Base-by-base conservation (phyloP, 2,888 invertebrate genomes). In the Teleogryllus oceanicus region DNA sequence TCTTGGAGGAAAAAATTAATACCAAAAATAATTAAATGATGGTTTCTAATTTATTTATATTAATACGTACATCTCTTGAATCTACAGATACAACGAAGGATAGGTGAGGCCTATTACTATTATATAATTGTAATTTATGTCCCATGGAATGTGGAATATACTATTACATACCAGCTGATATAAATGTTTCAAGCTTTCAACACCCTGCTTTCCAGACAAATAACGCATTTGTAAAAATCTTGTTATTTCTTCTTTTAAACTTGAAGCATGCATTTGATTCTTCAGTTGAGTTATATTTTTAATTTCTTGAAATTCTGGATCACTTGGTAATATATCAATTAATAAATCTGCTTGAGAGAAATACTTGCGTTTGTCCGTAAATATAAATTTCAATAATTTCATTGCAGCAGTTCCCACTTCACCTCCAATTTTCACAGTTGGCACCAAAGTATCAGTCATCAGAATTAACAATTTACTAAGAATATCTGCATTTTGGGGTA, bases 401-500 rank as follows among this genome's bases (percentile, higher is more conserved):
- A 62, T 18, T 18, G 62, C 13, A 62, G n/a, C n/a, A n/a, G 62
- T 18, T 4, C 62, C 62, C 13, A 62, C n/a, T n/a, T 62, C 62
- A 18, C 62, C 62, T 8, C 62, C 62, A 62, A 13, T 18, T 62
- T 62, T 62, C 16, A 62, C 62, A 62, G 62, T n/a, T 4, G 62
- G 62, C n/a, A 62, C 62, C 11, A 62, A 62, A 13, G 62, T 62
- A n/a, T 62, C n/a, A n/a, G 62, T 62, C n/a, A 62, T n/a, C n/a
- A 62, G 10, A 62, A n/a, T 62, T n/a, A 62, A 62, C 62, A 76
- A 77, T 16, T 21, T 21, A 11, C 75, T 37, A 37, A 81, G 49
- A n/a, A 78, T 76, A 16, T 24, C 21, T n/a, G 77, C 75, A 75
- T 50, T 75, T 8, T 18, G 13, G 13, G 81, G 80, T 18, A 81